Evolutionary conservation across 2,888 invertebrate genomes (phyloP).

Genomic region (Hofmannophila pseudospretella): DNA sequence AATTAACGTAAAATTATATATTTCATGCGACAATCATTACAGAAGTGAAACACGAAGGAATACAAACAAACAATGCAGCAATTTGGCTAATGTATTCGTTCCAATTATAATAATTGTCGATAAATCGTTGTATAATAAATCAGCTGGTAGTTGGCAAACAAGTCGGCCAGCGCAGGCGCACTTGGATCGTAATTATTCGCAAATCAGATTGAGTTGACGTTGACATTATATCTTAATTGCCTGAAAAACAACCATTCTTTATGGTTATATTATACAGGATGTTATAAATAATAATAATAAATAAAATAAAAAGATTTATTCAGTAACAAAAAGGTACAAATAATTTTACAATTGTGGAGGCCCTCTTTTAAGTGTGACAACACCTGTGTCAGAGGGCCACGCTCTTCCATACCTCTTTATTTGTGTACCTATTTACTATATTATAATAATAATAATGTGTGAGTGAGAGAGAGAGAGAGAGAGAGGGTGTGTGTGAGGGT

Average conservation of each 20-base stretch:
- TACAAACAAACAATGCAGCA: conserved; percentile 2
- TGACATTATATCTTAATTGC: conserved; percentile 19
- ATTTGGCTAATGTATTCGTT: conserved; percentile 3
- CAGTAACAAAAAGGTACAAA: too few species aligned
- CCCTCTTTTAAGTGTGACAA: too few species aligned
- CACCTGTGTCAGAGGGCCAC: too few species aligned
- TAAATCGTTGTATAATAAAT: conserved; percentile 2
- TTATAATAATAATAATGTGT: too few species aligned
- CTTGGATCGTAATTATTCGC: conserved; percentile 1
- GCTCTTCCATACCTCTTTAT: too few species aligned
- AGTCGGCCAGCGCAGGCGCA: background rate
- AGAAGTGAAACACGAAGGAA: conserved; percentile 2
- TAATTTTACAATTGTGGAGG: too few species aligned
- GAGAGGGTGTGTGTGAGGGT: too few species aligned
- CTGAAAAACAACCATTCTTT: background rate
- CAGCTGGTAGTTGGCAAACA: background rate
- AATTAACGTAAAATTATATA: background rate
- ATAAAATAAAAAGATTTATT: too few species aligned
- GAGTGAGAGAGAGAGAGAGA: too few species aligned
- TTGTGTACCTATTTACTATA: too few species aligned
- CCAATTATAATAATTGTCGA: conserved; percentile 3
- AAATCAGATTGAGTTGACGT: background rate
- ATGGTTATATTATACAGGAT: too few species aligned
- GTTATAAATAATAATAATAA: too few species aligned
- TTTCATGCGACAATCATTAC: background rate